Conservation (phyloP, 2,888 invertebrate genomes). For the Onchidella celtica region DNA sequence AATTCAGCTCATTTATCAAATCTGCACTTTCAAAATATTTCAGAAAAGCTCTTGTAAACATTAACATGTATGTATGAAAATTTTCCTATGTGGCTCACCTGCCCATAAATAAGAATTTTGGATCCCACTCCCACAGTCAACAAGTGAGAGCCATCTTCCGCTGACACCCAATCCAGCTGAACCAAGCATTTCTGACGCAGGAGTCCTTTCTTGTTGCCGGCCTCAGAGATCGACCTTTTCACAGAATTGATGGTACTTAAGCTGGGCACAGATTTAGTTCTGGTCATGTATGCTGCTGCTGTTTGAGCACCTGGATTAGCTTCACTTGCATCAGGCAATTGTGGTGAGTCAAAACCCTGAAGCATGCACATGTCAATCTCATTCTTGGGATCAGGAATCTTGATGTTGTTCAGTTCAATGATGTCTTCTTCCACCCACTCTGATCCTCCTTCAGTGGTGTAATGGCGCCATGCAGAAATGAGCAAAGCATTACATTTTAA, state of each 20-base stretch:
- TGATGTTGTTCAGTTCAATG: constrained; percentile 95
- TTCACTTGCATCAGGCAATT: neutral
- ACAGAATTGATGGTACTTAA: constrained; percentile 74
- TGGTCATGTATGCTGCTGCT: constrained; percentile 60
- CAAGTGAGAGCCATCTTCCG: constrained; percentile 99
- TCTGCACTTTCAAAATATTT: too few relatives aligned
- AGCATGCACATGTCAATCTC: constrained; percentile 73
- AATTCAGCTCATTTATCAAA: too few relatives aligned
- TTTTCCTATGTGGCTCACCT: too few relatives aligned
- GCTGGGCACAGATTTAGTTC: constrained; percentile 75
- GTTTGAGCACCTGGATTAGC: constrained; percentile 29
- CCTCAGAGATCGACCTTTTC: constrained; percentile 60
- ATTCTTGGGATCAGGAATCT: constrained; percentile 82
- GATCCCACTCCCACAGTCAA: constrained; percentile 94
- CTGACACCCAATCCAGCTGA: constrained; percentile 99
- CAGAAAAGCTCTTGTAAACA: too few relatives aligned
- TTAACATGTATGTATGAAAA: too few relatives aligned
- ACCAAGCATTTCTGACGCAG: constrained; percentile 84
- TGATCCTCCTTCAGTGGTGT: constrained; percentile 87
- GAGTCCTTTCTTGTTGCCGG: constrained; percentile 64
- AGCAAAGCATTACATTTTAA: too few relatives aligned
- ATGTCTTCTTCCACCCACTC: constrained; percentile 97
- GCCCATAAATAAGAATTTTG: constrained; percentile 91
- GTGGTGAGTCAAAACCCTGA: constrained; percentile 33
- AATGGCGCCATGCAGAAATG: too few relatives aligned